A percentile compares a stretch with the other conserved stretches of the same genome.
phyloP scores from a whole-genome alignment of 2,797 vertebrate species.

The Anniella stebbinsi region DNA sequence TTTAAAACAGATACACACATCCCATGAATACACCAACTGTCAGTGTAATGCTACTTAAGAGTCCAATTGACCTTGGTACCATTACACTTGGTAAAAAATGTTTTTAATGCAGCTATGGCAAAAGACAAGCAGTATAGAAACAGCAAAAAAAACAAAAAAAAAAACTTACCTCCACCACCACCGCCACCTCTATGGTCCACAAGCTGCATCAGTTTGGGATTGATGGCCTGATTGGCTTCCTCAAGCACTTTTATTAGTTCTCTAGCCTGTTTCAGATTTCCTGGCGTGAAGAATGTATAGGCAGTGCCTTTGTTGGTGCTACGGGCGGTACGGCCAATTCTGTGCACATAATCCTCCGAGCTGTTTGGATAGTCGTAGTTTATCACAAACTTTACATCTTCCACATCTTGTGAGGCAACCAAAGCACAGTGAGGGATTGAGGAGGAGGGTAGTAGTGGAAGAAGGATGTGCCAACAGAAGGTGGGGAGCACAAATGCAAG shows the following conservation, averaged over 20 bases:
- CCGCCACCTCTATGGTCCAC: constrained; percentile 91
- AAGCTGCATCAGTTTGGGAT: constrained; percentile 96
- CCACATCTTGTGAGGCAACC: constrained; percentile 88
- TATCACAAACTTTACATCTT: constrained; percentile 99
- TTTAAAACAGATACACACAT: background rate
- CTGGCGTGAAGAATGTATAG: constrained; percentile 98
- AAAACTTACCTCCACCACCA: constrained; percentile 87
- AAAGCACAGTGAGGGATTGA: constrained; percentile 76
- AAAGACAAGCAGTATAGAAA: background rate
- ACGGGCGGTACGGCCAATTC: constrained; percentile 96
- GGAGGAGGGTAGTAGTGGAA: constrained; percentile 79
- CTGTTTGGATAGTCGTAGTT: constrained; percentile 99
- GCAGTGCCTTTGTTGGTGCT: constrained; percentile 99
- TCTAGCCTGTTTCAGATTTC: constrained; percentile 94
- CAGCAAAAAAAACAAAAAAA: background rate
- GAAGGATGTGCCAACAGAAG: constrained; percentile 83
- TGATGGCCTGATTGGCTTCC: constrained; percentile 97
- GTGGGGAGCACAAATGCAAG: constrained; percentile 83
- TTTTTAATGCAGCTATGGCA: background rate
- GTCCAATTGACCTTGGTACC: too few species aligned
- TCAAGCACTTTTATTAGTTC: constrained; percentile 95
- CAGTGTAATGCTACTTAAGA: background rate
- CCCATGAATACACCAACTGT: background rate
- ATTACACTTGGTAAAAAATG: background rate
- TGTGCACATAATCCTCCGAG: constrained; percentile 97